Evolutionary conservation across 2,888 invertebrate species (phyloP).

Genomic region (Heterodera filipjevi): DNA sequence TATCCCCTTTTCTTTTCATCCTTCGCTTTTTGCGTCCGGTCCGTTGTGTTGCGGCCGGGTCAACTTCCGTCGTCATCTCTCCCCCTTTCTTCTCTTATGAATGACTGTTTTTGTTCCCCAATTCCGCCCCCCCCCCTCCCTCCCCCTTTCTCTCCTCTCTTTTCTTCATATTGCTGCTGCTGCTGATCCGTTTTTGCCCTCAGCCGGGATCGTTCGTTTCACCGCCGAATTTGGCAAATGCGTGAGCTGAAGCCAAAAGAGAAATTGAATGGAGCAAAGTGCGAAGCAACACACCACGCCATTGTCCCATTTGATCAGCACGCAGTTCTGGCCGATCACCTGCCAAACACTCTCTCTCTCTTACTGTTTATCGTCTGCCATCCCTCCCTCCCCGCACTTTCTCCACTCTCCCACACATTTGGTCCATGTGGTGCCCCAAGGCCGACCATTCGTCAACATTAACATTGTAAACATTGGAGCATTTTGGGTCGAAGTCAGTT

Average conservation of each 20-base stretch:
- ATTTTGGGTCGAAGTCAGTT: slow-evolving; percentile 58
- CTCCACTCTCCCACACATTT: slow-evolving; percentile 54
- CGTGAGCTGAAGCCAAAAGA: slow-evolving; percentile 33
- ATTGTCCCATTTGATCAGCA: slow-evolving; percentile 57
- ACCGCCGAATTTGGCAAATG: slow-evolving; percentile 53
- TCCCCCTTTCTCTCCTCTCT: not conserved
- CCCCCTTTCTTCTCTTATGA: too few species aligned
- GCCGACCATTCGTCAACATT: slow-evolving; percentile 57
- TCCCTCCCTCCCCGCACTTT: slow-evolving; percentile 32
- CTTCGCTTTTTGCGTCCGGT: not conserved
- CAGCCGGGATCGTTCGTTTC: slow-evolving; percentile 26
- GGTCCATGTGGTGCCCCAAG: slow-evolving; percentile 56
- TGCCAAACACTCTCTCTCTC: not conserved
- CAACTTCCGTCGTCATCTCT: not conserved
- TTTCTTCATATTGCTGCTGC: not conserved
- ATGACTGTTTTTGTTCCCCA: not conserved
- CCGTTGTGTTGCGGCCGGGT: not conserved
- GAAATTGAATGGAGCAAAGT: not conserved
- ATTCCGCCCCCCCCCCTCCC: not conserved
- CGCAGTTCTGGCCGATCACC: slow-evolving; percentile 53
- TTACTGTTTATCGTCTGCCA: not conserved
- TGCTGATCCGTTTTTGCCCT: slow-evolving; percentile 11
- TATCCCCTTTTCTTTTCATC: too few species aligned
- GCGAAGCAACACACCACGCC: slow-evolving; percentile 38
- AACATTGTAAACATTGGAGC: slow-evolving; percentile 56